phyloP scores from a whole-genome alignment of 2,113 vertebrate genomes.

The Halcyon malimbica region DNA sequence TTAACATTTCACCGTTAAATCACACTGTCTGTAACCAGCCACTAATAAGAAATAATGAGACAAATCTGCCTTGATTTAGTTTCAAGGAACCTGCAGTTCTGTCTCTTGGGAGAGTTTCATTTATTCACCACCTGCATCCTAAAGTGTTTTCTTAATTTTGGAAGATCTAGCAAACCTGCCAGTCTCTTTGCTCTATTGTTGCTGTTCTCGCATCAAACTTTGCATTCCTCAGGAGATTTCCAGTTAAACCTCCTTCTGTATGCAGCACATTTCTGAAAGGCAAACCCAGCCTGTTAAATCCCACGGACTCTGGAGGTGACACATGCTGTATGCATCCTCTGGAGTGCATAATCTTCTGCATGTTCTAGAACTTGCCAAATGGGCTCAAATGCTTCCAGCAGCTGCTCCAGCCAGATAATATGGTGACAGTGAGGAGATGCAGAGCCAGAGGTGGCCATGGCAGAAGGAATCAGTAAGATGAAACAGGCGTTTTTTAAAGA shows the following conservation, averaged over 20 bases:
- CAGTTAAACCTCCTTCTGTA: neutral
- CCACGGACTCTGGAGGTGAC: neutral
- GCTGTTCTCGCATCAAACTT: neutral
- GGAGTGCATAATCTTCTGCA: neutral
- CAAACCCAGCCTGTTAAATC: neutral
- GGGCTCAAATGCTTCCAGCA: neutral
- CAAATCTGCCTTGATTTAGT: neutral
- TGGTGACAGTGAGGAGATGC: accelerated
- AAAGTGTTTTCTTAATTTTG: neutral
- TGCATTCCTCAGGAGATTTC: neutral
- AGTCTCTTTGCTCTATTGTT: neutral
- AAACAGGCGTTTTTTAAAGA: neutral
- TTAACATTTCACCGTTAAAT: neutral
- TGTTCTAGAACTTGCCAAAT: neutral
- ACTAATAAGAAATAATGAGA: constrained; percentile 4
- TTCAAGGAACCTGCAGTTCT: neutral
- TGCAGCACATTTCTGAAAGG: neutral
- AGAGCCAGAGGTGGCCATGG: neutral
- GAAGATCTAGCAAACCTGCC: neutral
- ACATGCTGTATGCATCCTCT: neutral
- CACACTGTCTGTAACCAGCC: neutral
- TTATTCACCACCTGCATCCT: neutral
- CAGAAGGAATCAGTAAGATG: neutral
- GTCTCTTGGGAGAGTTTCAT: neutral
- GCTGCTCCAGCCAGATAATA: neutral